Conservation (phyloP, 2,888 invertebrate genomes). For the Drosophila planitibia region DNA sequence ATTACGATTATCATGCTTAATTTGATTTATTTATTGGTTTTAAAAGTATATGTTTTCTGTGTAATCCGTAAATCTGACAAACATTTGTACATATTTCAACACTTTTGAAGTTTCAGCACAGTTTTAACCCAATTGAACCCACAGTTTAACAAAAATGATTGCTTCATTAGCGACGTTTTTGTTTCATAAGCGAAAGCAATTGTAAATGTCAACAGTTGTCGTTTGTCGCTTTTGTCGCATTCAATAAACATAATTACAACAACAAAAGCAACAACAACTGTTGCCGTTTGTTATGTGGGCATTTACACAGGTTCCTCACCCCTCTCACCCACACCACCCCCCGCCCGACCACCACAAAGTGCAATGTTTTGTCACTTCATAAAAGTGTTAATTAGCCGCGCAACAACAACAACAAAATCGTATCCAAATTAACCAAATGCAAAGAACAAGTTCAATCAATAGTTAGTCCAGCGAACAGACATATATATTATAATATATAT, state of each 20-base stretch:
- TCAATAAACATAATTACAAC: constrained; percentile 63
- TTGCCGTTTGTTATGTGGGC: constrained; percentile 36
- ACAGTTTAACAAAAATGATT: constrained; percentile 43
- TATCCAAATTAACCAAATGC: neutral
- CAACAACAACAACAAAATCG: constrained; percentile 34
- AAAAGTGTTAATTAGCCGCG: constrained; percentile 66
- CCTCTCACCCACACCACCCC: neutral
- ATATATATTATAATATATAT: neutral
- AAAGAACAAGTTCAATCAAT: neutral
- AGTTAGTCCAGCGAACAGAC: neutral
- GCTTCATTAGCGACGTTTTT: constrained; percentile 67
- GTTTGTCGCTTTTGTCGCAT: constrained; percentile 36
- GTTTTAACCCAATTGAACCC: constrained; percentile 14
- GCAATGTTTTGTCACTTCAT: constrained; percentile 49
- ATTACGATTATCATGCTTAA: neutral
- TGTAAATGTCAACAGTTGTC: constrained; percentile 74
- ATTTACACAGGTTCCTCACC: constrained; percentile 19
- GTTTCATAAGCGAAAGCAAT: constrained; percentile 62
- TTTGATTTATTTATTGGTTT: neutral
- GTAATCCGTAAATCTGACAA: neutral
- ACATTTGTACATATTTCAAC: constrained; percentile 2
- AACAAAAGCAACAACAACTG: constrained; percentile 37
- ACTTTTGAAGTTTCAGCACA: neutral
- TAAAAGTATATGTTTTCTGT: neutral
- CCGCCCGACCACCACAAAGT: neutral